These are phyloP conservation scores for Electrona antarctica DNA, from an alignment of 2,113 vertebrate species.

Conservation along the genomic window DNA sequence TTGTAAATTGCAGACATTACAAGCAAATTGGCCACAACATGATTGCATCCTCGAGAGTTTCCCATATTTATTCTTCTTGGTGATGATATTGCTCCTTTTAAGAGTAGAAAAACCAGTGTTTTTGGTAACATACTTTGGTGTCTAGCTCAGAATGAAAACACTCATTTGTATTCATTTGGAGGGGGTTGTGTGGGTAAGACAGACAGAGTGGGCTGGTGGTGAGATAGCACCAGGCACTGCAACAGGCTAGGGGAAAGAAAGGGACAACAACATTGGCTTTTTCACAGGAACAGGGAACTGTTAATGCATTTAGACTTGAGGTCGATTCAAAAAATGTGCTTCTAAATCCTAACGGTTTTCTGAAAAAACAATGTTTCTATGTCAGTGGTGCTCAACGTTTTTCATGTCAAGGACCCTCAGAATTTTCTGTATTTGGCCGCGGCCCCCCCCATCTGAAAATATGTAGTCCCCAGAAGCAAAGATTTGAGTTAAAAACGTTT, in stretches of 20 bases:
- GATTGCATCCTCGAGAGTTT: conserved; percentile 47
- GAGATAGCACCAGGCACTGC: conserved; percentile 65
- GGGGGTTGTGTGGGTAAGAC: conserved; percentile 60
- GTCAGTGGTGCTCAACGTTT: too few relatives aligned
- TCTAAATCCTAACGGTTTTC: too few relatives aligned
- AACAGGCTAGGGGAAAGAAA: neutral
- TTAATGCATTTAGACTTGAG: conserved; percentile 7
- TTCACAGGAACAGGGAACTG: conserved; percentile 25
- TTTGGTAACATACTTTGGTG: conserved; percentile 77
- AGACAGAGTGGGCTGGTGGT: conserved; percentile 52
- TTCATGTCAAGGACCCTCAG: too few relatives aligned
- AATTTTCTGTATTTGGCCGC: too few relatives aligned
- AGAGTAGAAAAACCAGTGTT: conserved; percentile 64
- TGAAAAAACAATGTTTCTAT: too few relatives aligned
- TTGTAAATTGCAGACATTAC: conserved; percentile 33
- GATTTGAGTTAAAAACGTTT: too few relatives aligned
- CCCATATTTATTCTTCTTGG: conserved; percentile 71
- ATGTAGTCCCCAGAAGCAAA: too few relatives aligned
- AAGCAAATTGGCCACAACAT: conserved; percentile 47
- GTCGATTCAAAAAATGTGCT: too few relatives aligned
- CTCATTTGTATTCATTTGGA: conserved; percentile 78
- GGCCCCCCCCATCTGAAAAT: too few relatives aligned
- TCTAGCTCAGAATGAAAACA: conserved; percentile 78
- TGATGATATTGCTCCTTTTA: conserved; percentile 59
- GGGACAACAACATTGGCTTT: conserved; percentile 35